Evolutionary conservation across 2,797 vertebrate species (phyloP), one percentile per base, ranked within the genome.

Genomic region (Bovichtus diacanthus): DNA sequence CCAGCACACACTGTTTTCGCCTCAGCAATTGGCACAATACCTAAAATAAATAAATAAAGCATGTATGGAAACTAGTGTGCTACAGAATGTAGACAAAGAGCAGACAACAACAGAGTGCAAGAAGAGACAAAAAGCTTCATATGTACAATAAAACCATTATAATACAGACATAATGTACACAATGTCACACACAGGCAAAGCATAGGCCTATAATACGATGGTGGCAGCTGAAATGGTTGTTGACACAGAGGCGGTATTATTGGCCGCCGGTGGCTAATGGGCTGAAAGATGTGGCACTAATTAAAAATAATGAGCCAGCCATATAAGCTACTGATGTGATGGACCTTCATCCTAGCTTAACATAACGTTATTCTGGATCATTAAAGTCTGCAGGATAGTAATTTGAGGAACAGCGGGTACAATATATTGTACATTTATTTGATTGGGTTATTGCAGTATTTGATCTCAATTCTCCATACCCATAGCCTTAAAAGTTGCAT

Each of bases 1-100:
- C 95, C 92, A 18, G 96, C 94, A 74, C 98, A 99, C 63, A 99
- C 94, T 51, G 96, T 97, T 93, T 96, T 99, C 49, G 96, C 97
- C 72, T 99, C 97, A 66, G 95, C 95, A 80, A 98, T 93, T 44
- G 97, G 95, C 90, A 99, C 96, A 78, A 99, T 96, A 85, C 98
- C 98, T 99, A 87, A 16, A 94, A 91, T 13, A 25, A 43, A 25
- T 5, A 9, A 60, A 27, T 4, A 34, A 55, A 0, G 2, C 21
- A 9, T 19, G 7, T 11, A 44, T 44, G 8, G 34, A 70, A 23
- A 43, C 4, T n/a, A 51, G 5, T 18, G 2, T 25, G 19, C 36
- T n/a, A 2, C 23, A 38, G 29, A 16, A 25, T 38, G 3, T 19
- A 25, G 7, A 21, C n/a, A 49, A 18, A 53, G 19, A 44, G 54